A percentile compares a stretch with the other conserved stretches of the same genome.
phyloP scores from a whole-genome alignment of 53 echinoderm and acorn worm species.

The Arbacia lixula region DNA sequence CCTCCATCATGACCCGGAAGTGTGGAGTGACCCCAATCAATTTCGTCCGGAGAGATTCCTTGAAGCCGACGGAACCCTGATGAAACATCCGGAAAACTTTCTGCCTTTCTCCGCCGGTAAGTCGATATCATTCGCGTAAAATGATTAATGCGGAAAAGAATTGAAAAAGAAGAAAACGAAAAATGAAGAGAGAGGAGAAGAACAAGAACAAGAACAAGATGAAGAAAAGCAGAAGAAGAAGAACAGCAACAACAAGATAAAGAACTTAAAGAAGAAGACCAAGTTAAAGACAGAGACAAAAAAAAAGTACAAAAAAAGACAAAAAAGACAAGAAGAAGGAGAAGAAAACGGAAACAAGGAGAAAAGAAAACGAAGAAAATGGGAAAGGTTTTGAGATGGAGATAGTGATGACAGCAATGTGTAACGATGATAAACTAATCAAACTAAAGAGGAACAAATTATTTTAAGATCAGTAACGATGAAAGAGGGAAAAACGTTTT shows the following conservation, averaged over 20 bases:
- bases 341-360: no score
- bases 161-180: not conserved
- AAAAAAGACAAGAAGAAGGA: no score
- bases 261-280: no score
- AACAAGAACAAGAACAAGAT: not conserved
- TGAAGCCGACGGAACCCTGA: conserved; percentile 18
- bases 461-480: no score
- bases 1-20: conserved; percentile 30
- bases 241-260: not conserved
- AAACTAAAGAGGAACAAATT: no score
- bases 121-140: not conserved
- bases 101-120: conserved; percentile 47
- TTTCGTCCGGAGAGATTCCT: conserved; percentile 40
- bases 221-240: not conserved
- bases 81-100: conserved; percentile 32
- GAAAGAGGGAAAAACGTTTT: no score
- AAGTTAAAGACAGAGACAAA: no score
- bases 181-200: not conserved
- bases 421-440: no score
- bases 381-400: no score
- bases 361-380: no score
- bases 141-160: not conserved
- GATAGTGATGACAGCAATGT: no score
- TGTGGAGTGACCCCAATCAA: conserved; percentile 1
- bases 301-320: no score